phyloP scores from a whole-genome alignment of 1,140 invertebrate species.

The Himalopsyche phryganea region DNA sequence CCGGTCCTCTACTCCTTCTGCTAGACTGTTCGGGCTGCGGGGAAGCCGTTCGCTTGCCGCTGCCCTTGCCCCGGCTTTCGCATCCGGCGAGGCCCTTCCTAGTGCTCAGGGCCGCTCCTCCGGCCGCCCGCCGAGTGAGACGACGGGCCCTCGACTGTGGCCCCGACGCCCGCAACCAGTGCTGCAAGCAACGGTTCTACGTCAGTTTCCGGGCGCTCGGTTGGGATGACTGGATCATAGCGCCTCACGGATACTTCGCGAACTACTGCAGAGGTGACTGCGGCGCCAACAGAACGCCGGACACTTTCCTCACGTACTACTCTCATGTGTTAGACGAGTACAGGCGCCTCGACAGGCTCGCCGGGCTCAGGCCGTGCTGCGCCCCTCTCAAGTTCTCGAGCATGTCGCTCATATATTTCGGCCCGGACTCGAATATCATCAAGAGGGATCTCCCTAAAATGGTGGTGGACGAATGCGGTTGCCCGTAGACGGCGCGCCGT shows the following conservation, averaged over 20 bases:
- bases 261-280: constrained; percentile 92
- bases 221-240: constrained; percentile 95
- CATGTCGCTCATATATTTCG: constrained; percentile 92
- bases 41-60: constrained; percentile 63
- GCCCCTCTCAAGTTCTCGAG: constrained; percentile 90
- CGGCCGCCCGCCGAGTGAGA: constrained; percentile 62
- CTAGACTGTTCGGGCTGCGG: constrained; percentile 83
- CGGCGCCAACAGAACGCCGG: constrained; percentile 68
- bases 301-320: constrained; percentile 82
- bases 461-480: constrained; percentile 95
- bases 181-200: constrained; percentile 88
- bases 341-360: constrained; percentile 69
- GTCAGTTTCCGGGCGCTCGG: constrained; percentile 86
- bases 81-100: constrained; percentile 76
- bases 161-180: constrained; percentile 65
- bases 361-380: constrained; percentile 84
- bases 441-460: constrained; percentile 93
- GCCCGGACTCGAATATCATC: constrained; percentile 85
- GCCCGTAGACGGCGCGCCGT: constrained; percentile 61
- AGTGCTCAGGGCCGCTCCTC: constrained; percentile 66
- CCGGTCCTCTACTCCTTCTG: constrained; percentile 67
- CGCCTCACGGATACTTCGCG: constrained; percentile 85
- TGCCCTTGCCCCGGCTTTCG: constrained; percentile 38
- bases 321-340: constrained; percentile 88
- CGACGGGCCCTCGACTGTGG: constrained; percentile 79